These are phyloP conservation scores for Drosophila insularis DNA, from an alignment of 1,140 invertebrate species.

Conservation along the genomic window DNA sequence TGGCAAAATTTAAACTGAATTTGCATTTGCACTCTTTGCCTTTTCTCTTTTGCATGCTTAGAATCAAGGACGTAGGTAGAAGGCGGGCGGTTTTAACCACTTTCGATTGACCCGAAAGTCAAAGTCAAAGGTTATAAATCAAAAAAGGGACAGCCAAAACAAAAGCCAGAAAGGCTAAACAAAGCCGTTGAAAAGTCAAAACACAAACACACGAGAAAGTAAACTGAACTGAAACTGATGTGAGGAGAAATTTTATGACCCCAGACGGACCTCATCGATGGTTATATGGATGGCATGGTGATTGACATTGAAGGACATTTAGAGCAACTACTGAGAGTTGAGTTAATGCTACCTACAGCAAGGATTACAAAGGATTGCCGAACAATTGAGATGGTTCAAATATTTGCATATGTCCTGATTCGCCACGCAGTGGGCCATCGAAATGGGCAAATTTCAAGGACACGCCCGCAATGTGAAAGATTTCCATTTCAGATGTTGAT, in stretches of 20 bases:
- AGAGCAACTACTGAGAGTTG: conserved; percentile 19
- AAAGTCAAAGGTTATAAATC: conserved; percentile 70
- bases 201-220: conserved; percentile 63
- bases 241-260: conserved; percentile 62
- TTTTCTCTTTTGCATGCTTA: conserved; percentile 26
- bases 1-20: conserved; percentile 60
- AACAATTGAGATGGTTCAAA: conserved; percentile 59
- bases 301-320: conserved; percentile 57
- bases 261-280: conserved; percentile 1
- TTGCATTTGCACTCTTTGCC: conserved; percentile 23
- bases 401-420: conserved; percentile 69
- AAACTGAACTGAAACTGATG: conserved; percentile 28
- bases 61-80: conserved; percentile 16
- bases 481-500: neutral
- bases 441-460: conserved; percentile 60
- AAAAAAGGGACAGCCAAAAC: conserved; percentile 31
- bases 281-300: conserved; percentile 51
- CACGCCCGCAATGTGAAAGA: neutral
- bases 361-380: conserved; percentile 80
- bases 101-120: conserved; percentile 35
- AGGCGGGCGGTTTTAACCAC: neutral
- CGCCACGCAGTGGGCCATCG: conserved; percentile 45
- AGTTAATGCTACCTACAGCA: conserved; percentile 50
- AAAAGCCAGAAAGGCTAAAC: conserved; percentile 45
- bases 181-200: conserved; percentile 48